Evolutionary conservation across 1,140 invertebrate species (phyloP).

Genomic region (Drosophila paulistorum): DNA sequence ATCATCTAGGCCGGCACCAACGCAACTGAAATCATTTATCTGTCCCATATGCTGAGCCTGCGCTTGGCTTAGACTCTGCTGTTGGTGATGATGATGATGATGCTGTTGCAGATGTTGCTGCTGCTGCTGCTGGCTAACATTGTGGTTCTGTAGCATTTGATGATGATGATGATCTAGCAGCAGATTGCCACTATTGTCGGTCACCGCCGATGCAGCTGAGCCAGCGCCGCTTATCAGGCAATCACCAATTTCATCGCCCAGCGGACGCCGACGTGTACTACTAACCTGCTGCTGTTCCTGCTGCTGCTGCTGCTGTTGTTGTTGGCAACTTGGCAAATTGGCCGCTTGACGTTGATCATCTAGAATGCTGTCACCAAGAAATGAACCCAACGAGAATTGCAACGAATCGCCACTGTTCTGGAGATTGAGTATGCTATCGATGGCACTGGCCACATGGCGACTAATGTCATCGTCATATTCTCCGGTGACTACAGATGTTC

Average conservation of each 20-base stretch:
- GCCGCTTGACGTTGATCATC: conserved; percentile 70
- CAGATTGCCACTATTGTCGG: conserved; percentile 55
- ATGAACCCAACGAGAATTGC: conserved; percentile 78
- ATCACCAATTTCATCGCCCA: conserved; percentile 79
- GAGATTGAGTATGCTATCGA: conserved; percentile 90
- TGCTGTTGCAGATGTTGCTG: conserved; percentile 61
- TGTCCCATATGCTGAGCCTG: conserved; percentile 60
- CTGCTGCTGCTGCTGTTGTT: too few relatives aligned
- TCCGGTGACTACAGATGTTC: conserved; percentile 46
- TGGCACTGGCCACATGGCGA: conserved; percentile 90
- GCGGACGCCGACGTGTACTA: conserved; percentile 56
- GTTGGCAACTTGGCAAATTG: conserved; percentile 68
- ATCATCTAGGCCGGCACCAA: conserved; percentile 72
- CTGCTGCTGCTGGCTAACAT: conserved; percentile 42
- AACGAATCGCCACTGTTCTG: conserved; percentile 84
- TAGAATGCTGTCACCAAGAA: conserved; percentile 76
- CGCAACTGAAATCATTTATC: conserved; percentile 77
- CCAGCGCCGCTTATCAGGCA: conserved; percentile 75
- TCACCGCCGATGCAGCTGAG: conserved; percentile 49
- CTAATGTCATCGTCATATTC: conserved; percentile 87
- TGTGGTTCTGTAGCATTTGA: conserved; percentile 54
- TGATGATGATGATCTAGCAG: conserved; percentile 65
- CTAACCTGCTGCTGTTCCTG: conserved; percentile 50
- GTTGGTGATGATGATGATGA: conserved; percentile 56
- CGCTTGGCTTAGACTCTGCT: conserved; percentile 48